Base-by-base conservation (phyloP, 2,888 invertebrate genomes). In the Beris morrisii region DNA sequence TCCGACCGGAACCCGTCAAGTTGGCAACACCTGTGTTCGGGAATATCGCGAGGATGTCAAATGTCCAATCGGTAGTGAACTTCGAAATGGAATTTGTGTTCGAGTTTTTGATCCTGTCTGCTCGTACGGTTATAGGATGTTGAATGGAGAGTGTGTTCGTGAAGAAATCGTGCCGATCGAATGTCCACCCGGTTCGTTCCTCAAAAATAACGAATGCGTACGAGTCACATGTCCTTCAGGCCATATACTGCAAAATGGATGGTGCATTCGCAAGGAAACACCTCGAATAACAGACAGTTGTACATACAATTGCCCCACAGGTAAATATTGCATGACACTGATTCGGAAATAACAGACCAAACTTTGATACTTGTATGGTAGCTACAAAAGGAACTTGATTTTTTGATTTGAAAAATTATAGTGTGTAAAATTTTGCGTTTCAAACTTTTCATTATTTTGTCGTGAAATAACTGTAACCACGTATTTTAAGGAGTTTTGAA, bases 181-280 rank as follows among this genome's bases (percentile, higher is more conserved):
- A 4, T 61, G 61, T 38, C 61, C 61, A 3, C 61, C 61, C 7
- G 61, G 61, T 5, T 61, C 52, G 4, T 13, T 28, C 7, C 28
- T 61, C 0, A 50, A 50, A 38, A 61, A 61, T 22, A 61, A 61
- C 30, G 50, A 61, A 38, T 61, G 61, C 38, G 43, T 61, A 32
- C n/a, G 28, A 61, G n/a, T 61, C 15, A 43, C 43, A 15, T 61
- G 61, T 52, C 61, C 61, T 4, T 15, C 6, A 2, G 46, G 38
- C 11, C 50, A 52, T 38, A 30, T 6, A 2, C 50, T 61, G 4
- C 50, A 61, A 50, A 61, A 61, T 22, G 61, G 61, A 6, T 38
- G 32, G 32, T 61, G 61, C n/a, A 50, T 61, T 22, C 12, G 11
- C 5, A 13, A 31, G 38, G 15, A 11, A 22, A 15, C 22, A 38